Evolutionary conservation across 1,140 invertebrate species (phyloP).

Genomic region (Limonius californicus): DNA sequence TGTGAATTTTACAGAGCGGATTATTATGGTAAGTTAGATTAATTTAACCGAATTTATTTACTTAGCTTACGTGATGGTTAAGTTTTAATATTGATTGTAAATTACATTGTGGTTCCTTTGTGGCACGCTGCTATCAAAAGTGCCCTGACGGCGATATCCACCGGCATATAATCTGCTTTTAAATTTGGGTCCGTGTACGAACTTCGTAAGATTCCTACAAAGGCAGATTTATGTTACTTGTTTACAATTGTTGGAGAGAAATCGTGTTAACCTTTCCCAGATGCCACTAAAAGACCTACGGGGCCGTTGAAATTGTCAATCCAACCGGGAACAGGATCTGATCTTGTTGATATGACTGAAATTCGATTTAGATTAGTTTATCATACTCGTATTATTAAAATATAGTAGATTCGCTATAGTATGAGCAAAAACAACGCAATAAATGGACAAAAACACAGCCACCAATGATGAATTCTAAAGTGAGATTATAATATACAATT

Average conservation of each 20-base stretch:
- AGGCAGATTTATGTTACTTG: background rate
- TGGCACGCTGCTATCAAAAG: slow-evolving; percentile 74
- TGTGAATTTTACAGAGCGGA: too few relatives aligned
- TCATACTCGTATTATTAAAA: slow-evolving; percentile 24
- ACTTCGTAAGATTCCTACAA: slow-evolving; percentile 64
- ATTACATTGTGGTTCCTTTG: slow-evolving; percentile 60
- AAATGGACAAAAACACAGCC: background rate
- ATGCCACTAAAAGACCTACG: slow-evolving; percentile 68
- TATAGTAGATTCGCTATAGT: slow-evolving; percentile 25
- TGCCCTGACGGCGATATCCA: slow-evolving; percentile 79
- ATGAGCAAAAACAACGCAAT: background rate
- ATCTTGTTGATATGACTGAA: slow-evolving; percentile 60
- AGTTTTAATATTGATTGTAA: slow-evolving; percentile 12
- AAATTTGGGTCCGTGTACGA: slow-evolving; percentile 61
- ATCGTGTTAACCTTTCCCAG: slow-evolving; percentile 61
- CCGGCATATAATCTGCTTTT: slow-evolving; percentile 77
- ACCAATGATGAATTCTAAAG: background rate
- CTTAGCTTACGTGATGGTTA: too few relatives aligned
- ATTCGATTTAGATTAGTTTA: too few relatives aligned
- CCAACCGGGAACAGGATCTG: slow-evolving; percentile 77
- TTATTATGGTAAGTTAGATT: slow-evolving; percentile 15
- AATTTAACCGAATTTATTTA: too few relatives aligned
- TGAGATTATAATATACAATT: background rate
- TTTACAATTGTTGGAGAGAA: too few relatives aligned
- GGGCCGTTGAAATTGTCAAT: slow-evolving; percentile 95